phyloP scores from a whole-genome alignment of 2,888 invertebrate species.

The Tetramorium bicarinatum region DNA sequence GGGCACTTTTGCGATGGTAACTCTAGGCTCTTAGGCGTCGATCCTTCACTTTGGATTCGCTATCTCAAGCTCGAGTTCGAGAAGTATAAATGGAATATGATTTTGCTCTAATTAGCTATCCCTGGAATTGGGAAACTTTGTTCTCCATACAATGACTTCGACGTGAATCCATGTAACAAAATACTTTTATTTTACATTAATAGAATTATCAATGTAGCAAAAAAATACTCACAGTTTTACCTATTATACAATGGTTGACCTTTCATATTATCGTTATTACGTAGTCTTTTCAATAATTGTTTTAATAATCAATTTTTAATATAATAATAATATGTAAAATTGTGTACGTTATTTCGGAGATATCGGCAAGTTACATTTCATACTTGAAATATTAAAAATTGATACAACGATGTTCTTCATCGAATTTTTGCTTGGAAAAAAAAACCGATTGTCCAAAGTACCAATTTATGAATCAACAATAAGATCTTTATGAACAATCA shows the following conservation, averaged over 20 bases:
- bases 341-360: neutral
- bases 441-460: neutral
- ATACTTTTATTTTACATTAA: conserved; percentile 29
- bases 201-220: neutral
- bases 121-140: conserved; percentile 39
- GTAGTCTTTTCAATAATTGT: no score
- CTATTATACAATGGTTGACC: no score
- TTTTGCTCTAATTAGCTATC: conserved; percentile 43
- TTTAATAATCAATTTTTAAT: no score
- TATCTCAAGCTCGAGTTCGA: conserved; percentile 48
- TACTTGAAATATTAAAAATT: neutral
- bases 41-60: conserved; percentile 43
- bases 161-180: conserved; percentile 2
- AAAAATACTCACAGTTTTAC: neutral
- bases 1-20: conserved; percentile 54
- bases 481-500: neutral
- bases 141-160: conserved; percentile 14
- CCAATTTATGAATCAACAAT: neutral
- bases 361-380: neutral
- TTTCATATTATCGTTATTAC: no score
- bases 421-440: neutral
- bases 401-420: neutral
- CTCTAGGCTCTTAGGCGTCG: conserved; percentile 41
- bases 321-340: no score
- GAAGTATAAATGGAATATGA: conserved; percentile 57